phyloP scores from a whole-genome alignment of 2,113 vertebrate species.

The Caloenas nicobarica region DNA sequence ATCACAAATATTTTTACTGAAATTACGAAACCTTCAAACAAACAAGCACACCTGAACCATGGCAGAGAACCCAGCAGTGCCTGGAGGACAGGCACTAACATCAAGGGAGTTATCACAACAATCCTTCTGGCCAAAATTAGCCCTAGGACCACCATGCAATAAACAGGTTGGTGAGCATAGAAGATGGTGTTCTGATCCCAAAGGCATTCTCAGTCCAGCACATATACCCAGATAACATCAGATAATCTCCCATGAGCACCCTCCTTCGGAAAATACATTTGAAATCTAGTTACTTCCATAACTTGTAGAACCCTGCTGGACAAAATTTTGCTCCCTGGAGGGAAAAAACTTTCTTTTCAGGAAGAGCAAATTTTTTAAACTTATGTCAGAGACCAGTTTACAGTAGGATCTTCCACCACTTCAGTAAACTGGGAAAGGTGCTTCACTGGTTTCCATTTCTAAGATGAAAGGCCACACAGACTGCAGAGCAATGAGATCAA shows the following conservation, averaged over 20 bases:
- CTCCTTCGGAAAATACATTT: background rate
- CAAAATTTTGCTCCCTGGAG: background rate
- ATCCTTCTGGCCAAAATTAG: background rate
- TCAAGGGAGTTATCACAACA: no score
- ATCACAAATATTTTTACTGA: background rate
- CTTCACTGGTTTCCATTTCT: background rate
- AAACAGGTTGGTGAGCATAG: background rate
- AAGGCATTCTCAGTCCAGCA: background rate
- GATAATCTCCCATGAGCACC: background rate
- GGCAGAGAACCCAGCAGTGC: background rate
- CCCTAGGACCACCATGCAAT: background rate
- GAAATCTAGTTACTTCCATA: background rate
- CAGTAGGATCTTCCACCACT: background rate
- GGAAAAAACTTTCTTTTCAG: background rate
- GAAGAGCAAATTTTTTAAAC: rapidly evolving
- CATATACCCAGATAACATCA: background rate
- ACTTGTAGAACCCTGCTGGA: background rate
- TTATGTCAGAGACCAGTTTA: background rate
- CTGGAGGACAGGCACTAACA: background rate
- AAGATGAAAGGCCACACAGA: background rate
- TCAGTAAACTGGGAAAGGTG: background rate
- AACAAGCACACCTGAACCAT: background rate
- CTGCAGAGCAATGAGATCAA: background rate
- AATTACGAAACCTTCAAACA: background rate
- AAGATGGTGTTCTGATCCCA: background rate